These are phyloP conservation scores for Mythimna ferrago DNA, from an alignment of 2,888 invertebrate species.

Conservation along the genomic window DNA sequence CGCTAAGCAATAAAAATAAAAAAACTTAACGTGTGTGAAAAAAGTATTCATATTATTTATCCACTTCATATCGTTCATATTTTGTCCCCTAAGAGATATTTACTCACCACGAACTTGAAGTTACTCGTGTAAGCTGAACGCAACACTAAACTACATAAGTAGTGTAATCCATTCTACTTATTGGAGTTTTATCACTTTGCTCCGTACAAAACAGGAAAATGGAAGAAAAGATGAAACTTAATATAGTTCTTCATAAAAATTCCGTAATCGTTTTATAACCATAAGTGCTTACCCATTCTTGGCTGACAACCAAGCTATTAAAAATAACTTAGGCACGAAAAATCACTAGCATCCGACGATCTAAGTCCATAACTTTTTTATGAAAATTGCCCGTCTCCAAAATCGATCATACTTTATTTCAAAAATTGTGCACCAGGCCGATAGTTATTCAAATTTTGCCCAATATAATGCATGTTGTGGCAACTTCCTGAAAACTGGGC, in stretches of 20 bases:
- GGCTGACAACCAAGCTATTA: constrained; percentile 31
- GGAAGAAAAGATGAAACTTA: background rate
- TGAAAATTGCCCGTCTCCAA: constrained; percentile 51
- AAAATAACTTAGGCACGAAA: constrained; percentile 34
- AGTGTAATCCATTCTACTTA: constrained; percentile 52
- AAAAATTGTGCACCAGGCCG: constrained; percentile 56
- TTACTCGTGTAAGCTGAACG: constrained; percentile 28
- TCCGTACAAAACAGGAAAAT: constrained; percentile 2
- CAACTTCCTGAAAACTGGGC: constrained; percentile 61
- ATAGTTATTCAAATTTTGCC: constrained; percentile 63
- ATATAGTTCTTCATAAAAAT: constrained; percentile 9
- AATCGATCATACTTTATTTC: constrained; percentile 56
- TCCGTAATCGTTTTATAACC: background rate
- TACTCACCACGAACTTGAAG: constrained; percentile 20
- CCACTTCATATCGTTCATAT: constrained; percentile 14
- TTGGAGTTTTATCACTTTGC: constrained; percentile 35
- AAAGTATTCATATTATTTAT: constrained; percentile 14
- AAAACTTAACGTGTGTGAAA: background rate
- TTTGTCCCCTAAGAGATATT: constrained; percentile 23
- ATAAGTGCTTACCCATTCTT: constrained; percentile 11
- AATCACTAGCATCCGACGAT: constrained; percentile 9
- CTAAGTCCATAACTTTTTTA: constrained; percentile 15
- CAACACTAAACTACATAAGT: constrained; percentile 45
- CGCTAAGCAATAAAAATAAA: no score
- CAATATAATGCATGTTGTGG: constrained; percentile 68